A percentile compares a stretch with the other conserved stretches of the same genome.
Evolutionary conservation across 1,140 invertebrate species (phyloP).

Genomic region (Sycophaga agraensis): DNA sequence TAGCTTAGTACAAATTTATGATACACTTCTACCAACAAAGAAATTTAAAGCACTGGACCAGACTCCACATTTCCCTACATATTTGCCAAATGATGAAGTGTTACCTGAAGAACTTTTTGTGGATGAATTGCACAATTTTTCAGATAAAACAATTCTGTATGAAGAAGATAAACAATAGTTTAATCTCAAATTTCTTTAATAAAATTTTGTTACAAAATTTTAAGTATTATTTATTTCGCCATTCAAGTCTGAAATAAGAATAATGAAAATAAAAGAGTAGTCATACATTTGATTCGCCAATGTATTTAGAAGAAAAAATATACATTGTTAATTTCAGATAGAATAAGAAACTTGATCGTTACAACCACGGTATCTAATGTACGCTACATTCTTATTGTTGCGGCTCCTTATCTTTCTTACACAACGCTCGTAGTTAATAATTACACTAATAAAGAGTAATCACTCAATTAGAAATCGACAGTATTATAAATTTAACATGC

Average conservation of each 20-base stretch:
- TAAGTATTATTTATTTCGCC: neutral
- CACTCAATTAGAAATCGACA: constrained; percentile 49
- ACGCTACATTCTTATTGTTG: constrained; percentile 50
- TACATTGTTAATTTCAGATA: constrained; percentile 32
- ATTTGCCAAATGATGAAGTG: constrained; percentile 62
- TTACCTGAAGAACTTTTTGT: constrained; percentile 72
- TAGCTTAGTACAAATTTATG: constrained; percentile 79
- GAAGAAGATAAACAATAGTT: constrained; percentile 52
- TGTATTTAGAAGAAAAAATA: constrained; percentile 32
- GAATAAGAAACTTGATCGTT: constrained; percentile 33
- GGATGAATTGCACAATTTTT: constrained; percentile 71
- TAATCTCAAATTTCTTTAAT: constrained; percentile 8
- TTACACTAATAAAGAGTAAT: constrained; percentile 52
- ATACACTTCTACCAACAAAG: constrained; percentile 70
- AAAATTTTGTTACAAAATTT: constrained; percentile 24
- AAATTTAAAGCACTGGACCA: constrained; percentile 59
- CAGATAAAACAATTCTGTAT: constrained; percentile 68
- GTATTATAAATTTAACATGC: constrained; percentile 54
- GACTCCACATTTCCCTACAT: constrained; percentile 81
- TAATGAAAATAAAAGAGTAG: no score
- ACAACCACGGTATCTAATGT: constrained; percentile 41
- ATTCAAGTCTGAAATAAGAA: no score
- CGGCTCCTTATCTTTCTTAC: constrained; percentile 44
- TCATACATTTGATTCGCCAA: constrained; percentile 27
- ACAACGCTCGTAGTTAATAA: constrained; percentile 50